Evolutionary conservation across 2,888 invertebrate genomes (phyloP).

Genomic region (Pycnomerus fuliginosus): DNA sequence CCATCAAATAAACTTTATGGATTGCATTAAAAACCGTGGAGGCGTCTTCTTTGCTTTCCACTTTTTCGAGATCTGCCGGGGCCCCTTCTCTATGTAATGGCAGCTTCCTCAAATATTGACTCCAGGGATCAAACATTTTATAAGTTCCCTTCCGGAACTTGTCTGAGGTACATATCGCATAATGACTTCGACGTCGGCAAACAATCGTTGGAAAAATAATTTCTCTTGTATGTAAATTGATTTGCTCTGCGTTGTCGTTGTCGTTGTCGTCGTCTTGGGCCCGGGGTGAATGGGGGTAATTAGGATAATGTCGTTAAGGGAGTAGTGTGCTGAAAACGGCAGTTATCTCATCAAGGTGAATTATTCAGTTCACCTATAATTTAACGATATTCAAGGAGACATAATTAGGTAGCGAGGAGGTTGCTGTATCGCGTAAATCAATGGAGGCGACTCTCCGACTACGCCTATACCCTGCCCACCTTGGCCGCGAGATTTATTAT

Average conservation of each 20-base stretch:
- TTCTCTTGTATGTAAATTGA: too few relatives aligned
- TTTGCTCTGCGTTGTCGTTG: too few relatives aligned
- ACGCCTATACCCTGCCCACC: background rate
- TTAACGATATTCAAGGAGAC: slow-evolving; percentile 45
- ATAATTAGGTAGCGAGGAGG: slow-evolving; percentile 38
- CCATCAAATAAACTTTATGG: slow-evolving; percentile 27
- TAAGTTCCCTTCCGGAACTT: slow-evolving; percentile 35
- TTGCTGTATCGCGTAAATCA: background rate
- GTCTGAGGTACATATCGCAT: slow-evolving; percentile 31
- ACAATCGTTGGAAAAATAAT: background rate
- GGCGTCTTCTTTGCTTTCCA: slow-evolving; percentile 30
- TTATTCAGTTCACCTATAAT: slow-evolving; percentile 46
- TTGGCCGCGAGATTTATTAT: background rate
- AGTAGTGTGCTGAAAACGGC: slow-evolving; percentile 44
- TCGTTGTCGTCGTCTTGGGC: too few relatives aligned
- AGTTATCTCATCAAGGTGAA: slow-evolving; percentile 50
- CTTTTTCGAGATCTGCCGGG: slow-evolving; percentile 25
- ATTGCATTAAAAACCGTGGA: slow-evolving; percentile 34
- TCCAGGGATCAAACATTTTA: slow-evolving; percentile 48
- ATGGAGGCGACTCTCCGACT: background rate
- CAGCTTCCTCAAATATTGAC: slow-evolving; percentile 45
- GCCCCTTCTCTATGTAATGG: slow-evolving; percentile 35
- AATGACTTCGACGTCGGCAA: slow-evolving; percentile 30
- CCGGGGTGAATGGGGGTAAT: slow-evolving; percentile 39
- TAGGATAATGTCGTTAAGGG: slow-evolving; percentile 46